phyloP scores from a whole-genome alignment of 2,888 invertebrate genomes.

The Archips crataeganus region DNA sequence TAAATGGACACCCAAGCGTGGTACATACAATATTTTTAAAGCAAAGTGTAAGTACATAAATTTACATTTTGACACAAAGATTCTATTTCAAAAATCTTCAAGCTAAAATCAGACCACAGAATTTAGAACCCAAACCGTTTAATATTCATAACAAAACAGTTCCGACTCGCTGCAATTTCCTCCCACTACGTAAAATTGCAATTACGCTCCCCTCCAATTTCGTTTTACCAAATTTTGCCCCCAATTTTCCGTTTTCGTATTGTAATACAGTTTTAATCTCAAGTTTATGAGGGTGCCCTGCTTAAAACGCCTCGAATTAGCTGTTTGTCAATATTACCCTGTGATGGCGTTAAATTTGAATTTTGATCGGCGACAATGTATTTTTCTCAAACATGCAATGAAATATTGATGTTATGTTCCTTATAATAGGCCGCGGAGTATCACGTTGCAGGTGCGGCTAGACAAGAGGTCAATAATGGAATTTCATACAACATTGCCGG shows the following conservation, averaged over 20 bases:
- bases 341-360: not conserved
- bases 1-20: too few relatives aligned
- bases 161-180: slow-evolving; percentile 10
- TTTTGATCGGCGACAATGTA: not conserved
- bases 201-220: slow-evolving; percentile 23
- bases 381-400: not conserved
- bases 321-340: slow-evolving; percentile 1
- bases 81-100: not conserved
- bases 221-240: slow-evolving; percentile 9
- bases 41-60: too few relatives aligned
- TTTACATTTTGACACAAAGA: too few relatives aligned
- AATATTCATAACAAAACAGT: slow-evolving; percentile 21
- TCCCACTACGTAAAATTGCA: slow-evolving; percentile 21
- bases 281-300: slow-evolving; percentile 8
- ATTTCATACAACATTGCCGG: too few relatives aligned
- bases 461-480: too few relatives aligned
- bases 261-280: slow-evolving; percentile 27
- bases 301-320: slow-evolving; percentile 8
- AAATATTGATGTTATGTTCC: too few relatives aligned
- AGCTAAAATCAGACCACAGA: not conserved
- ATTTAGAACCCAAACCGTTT: not conserved
- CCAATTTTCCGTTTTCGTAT: slow-evolving; percentile 26
- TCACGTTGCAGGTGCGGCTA: too few relatives aligned
- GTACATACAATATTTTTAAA: too few relatives aligned
- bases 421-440: too few relatives aligned